Conservation (phyloP, 2,113 vertebrate genomes). For the Myodes glareolus region DNA sequence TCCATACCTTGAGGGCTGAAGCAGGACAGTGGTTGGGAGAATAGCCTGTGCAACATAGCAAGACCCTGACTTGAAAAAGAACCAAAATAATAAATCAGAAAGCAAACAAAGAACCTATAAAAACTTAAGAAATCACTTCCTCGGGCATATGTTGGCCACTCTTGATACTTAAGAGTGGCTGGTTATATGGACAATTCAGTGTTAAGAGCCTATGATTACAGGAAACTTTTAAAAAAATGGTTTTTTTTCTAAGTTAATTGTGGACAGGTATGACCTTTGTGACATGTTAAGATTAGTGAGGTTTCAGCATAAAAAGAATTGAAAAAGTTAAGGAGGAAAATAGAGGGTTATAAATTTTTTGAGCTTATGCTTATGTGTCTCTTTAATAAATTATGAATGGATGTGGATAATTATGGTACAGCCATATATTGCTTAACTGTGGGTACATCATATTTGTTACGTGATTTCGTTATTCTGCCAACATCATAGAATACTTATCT, state of each 20-base stretch:
- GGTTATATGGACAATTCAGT: background rate
- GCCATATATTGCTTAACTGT: background rate
- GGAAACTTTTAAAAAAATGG: background rate
- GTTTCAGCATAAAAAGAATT: background rate
- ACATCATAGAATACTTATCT: background rate
- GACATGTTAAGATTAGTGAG: background rate
- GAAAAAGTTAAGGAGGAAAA: background rate
- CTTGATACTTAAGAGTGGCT: background rate
- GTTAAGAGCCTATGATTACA: background rate
- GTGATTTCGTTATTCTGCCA: background rate
- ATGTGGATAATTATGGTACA: background rate
- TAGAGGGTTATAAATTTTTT: background rate
- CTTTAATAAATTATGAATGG: background rate
- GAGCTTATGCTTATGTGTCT: background rate
- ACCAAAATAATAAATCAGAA: background rate
- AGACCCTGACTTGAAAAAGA: background rate
- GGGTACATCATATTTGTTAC: background rate
- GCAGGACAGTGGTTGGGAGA: background rate
- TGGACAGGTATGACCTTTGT: background rate
- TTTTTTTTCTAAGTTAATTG: background rate
- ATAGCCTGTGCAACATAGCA: background rate
- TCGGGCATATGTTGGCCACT: background rate
- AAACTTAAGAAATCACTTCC: background rate
- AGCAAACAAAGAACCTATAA: background rate
- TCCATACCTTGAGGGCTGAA: background rate